Base-by-base conservation (phyloP, 2,797 vertebrate species). In the Chromobotia macracanthus region DNA sequence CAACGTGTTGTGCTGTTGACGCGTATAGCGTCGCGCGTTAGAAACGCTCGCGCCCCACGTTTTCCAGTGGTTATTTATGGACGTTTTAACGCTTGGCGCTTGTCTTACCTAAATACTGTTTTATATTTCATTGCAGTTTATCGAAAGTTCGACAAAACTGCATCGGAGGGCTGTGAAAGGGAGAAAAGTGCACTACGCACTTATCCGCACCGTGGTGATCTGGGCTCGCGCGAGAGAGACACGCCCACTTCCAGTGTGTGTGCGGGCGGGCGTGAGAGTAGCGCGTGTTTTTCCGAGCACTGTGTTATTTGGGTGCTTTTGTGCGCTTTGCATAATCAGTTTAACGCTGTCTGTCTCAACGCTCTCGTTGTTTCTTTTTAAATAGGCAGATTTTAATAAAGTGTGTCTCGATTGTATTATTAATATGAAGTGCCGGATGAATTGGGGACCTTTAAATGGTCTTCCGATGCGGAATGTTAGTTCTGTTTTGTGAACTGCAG, bases 141-240 rank as follows among this genome's bases (percentile, higher is more conserved):
- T 66, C 51, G 51, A 68, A 67, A 60, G 44, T 61, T 74, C 63
- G 51, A 60, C 25, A 68, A 74, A 74, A 56, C 44, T 46, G 15
- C 31, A 58, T 67, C 28, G 13, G 15, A 23, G 15, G 64, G 19
- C 85, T 85, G 65, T 84, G 82, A 87, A 90, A 89, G 79, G 65
- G 67, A 80, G 63, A 72, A 87, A 92, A 92, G 87, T 89, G 83
- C 78, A 88, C 92, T 94, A 93, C 94, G 93, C 93, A 94, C 93
- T 94, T 94, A 90, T 89, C 83, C 88, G 89, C 87, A 88, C 70
- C 66, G 87, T 86, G 88, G 79, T 85, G 85, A 77, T 86, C 72
- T 84, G 83, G 87, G 77, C 86, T 89, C 28, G 28, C 88, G 83
- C 58, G 41, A 83, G 79, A 71, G 89, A 90, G 93, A 88, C 91